phyloP scores from a whole-genome alignment of 2,888 invertebrate species.

The Sympetrum striolatum region DNA sequence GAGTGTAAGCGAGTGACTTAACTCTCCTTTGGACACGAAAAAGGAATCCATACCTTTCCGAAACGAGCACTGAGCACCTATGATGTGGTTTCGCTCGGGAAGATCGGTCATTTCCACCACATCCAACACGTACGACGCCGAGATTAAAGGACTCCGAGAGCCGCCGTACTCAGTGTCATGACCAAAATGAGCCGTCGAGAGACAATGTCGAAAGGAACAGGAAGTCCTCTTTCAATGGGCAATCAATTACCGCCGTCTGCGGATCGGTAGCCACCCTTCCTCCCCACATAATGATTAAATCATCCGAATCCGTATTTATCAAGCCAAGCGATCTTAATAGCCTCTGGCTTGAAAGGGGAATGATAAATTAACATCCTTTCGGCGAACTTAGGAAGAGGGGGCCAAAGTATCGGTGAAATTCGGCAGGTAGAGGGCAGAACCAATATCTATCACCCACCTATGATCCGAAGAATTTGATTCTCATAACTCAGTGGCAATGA shows the following conservation, averaged over 20 bases:
- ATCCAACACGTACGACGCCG: background rate
- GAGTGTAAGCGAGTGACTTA: too few relatives aligned
- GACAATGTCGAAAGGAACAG: slow-evolving; percentile 52
- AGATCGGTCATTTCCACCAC: background rate
- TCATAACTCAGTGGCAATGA: too few relatives aligned
- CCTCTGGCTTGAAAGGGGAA: background rate
- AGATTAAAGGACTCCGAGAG: background rate
- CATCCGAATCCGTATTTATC: background rate
- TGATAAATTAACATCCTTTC: background rate
- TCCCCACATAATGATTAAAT: background rate
- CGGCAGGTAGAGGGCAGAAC: background rate
- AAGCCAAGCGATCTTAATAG: background rate
- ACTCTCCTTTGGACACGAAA: too few relatives aligned
- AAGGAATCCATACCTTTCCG: too few relatives aligned
- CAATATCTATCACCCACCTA: background rate
- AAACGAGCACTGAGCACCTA: too few relatives aligned
- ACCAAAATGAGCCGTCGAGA: slow-evolving; percentile 10
- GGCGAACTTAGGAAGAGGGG: background rate
- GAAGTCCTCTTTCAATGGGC: background rate
- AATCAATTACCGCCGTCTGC: background rate
- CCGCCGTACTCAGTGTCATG: background rate
- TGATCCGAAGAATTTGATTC: too few relatives aligned
- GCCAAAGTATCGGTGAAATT: background rate
- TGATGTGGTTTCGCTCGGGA: too few relatives aligned
- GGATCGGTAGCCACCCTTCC: background rate